A percentile compares a stretch with the other conserved stretches of the same genome.
phyloP scores from a whole-genome alignment of 2,113 vertebrate species.

The Okapia johnstoni region DNA sequence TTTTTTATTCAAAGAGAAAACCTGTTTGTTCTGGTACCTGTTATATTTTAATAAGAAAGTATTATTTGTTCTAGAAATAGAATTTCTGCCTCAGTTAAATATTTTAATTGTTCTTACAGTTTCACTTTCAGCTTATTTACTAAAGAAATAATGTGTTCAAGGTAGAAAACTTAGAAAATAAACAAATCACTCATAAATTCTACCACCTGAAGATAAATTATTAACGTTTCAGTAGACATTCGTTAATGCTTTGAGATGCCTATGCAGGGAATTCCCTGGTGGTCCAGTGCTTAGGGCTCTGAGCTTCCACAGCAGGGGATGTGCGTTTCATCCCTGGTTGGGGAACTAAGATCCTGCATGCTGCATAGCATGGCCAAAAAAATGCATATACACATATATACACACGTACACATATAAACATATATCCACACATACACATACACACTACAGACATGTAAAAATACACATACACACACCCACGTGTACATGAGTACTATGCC shows the following conservation, averaged over 20 bases:
- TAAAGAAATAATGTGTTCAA: neutral
- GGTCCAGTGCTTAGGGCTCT: neutral
- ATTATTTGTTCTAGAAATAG: neutral
- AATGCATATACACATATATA: accelerated
- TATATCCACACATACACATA: too few species aligned
- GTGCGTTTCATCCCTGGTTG: neutral
- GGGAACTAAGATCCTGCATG: neutral
- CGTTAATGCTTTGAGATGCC: neutral
- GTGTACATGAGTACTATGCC: neutral
- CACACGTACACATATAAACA: neutral
- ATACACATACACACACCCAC: neutral
- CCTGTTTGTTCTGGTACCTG: too few species aligned
- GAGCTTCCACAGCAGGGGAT: neutral
- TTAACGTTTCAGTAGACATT: neutral
- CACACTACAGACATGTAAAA: neutral
- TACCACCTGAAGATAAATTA: neutral
- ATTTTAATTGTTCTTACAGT: neutral
- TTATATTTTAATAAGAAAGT: neutral
- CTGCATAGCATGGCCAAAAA: neutral
- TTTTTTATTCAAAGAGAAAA: neutral
- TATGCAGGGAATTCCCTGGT: neutral
- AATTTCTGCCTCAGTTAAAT: neutral
- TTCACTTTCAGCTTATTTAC: neutral
- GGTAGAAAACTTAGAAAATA: neutral
- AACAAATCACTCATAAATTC: neutral